These are phyloP conservation scores for Periplaneta americana DNA, from an alignment of 1,140 invertebrate species.

Conservation along the genomic window DNA sequence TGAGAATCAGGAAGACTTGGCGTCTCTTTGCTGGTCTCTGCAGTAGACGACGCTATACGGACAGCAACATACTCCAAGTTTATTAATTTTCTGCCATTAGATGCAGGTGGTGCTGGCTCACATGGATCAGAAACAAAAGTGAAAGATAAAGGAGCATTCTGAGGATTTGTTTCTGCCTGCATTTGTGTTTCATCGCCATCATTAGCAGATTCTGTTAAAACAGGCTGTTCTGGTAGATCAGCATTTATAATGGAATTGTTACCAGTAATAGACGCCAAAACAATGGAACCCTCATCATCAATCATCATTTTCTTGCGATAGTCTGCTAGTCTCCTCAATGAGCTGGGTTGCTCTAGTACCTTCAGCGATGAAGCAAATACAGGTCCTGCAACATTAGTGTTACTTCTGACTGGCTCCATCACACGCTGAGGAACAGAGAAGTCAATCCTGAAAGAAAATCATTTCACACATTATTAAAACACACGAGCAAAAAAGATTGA, in stretches of 20 bases:
- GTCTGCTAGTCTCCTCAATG: background rate
- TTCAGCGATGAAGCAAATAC: background rate
- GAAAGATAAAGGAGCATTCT: background rate
- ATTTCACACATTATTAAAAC: no score
- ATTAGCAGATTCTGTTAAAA: background rate
- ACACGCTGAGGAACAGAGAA: background rate
- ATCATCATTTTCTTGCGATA: background rate
- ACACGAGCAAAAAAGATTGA: no score
- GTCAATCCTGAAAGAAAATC: background rate
- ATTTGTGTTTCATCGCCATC: background rate
- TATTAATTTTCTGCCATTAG: background rate
- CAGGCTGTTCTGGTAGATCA: background rate
- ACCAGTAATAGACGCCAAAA: background rate
- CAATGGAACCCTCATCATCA: background rate
- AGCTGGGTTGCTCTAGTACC: background rate
- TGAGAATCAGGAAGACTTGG: background rate
- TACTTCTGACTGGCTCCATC: background rate
- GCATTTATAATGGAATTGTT: background rate
- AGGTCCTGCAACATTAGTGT: background rate
- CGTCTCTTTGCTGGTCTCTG: background rate
- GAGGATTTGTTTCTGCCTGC: background rate
- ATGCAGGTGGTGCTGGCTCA: background rate
- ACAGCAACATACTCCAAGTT: background rate
- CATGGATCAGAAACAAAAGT: background rate
- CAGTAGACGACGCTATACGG: background rate